Conservation (phyloP, 2,888 invertebrate genomes). For the Rhingia campestris region DNA sequence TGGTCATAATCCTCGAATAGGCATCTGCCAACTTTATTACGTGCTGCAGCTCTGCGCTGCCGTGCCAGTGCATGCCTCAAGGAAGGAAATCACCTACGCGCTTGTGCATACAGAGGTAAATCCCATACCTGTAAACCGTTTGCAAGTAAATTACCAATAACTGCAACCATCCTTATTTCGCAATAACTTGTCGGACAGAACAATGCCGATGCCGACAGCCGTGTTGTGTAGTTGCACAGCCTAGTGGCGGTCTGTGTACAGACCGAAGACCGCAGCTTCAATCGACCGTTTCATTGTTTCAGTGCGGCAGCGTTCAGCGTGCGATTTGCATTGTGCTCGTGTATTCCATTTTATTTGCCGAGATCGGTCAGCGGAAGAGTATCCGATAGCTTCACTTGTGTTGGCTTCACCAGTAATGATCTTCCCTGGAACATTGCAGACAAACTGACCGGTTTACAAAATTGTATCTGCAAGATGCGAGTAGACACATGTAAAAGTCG, state of each 20-base stretch:
- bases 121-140: slow-evolving; percentile 51
- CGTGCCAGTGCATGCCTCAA: slow-evolving; percentile 43
- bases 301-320: slow-evolving; percentile 38
- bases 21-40: slow-evolving; percentile 74
- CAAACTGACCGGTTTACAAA: slow-evolving; percentile 38
- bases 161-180: slow-evolving; percentile 74
- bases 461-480: slow-evolving; percentile 37
- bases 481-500: slow-evolving; percentile 2
- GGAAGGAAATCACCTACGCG: slow-evolving; percentile 74
- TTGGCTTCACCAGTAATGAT: slow-evolving; percentile 68
- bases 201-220: slow-evolving; percentile 74
- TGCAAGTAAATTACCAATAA: slow-evolving; percentile 72
- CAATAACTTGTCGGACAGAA: slow-evolving; percentile 74
- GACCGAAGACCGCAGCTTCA: slow-evolving; percentile 59
- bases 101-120: neutral
- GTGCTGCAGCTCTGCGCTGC: slow-evolving; percentile 45
- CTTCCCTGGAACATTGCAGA: slow-evolving; percentile 64
- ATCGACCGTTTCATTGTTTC: slow-evolving; percentile 73
- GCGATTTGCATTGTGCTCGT: slow-evolving; percentile 73
- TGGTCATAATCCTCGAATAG: slow-evolving; percentile 73
- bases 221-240: slow-evolving; percentile 41
- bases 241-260: slow-evolving; percentile 24
- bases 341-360: slow-evolving; percentile 65
- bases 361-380: slow-evolving; percentile 72
- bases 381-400: slow-evolving; percentile 71